Evolutionary conservation across 2,113 vertebrate genomes (phyloP), one percentile per base, ranked within the genome.

Genomic region (Lonchura striata): DNA sequence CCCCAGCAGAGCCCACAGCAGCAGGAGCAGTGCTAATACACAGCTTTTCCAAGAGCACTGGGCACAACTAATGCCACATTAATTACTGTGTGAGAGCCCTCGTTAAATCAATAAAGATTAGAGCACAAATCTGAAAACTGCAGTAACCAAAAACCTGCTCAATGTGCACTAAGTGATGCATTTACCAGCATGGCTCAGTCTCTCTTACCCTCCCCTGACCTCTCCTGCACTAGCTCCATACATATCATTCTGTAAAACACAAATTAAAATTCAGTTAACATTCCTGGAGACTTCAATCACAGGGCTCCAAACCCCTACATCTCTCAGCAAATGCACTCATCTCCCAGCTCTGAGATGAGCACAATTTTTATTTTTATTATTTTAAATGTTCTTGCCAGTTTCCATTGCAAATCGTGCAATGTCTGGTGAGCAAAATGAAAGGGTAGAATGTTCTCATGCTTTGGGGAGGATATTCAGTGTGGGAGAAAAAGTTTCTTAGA

Each of bases 341-440:
- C 94, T 71, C 86, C 95, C 82, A 72, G 65, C 82, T 94, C 92
- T 30, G 88, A 96, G 94, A 96, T 81, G 92, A 86, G 71, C 88
- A 63, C 86, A 64, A 72, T 90, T 94, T 97, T 97, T 96, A 94
- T 93, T 97, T 97, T 94, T 97, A 93, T 96, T 97, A 96, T 94
- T 96, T 82, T 79, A 95, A 76, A 92, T 78, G 90, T 75, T 77
- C 86, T 93, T 91, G 66, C 94, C 94, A 97, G 92, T 97, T 98
- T 97, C 97, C 96, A 96, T 83, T 95, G 86, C 95, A 96, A 90
- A 96, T 97, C 93, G 82, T 94, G 96, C 76, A 35, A 59, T 39
- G 97, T 96, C 97, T 97, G 97, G 97, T 97, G 96, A 97, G 96
- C 94, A 95, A 89, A 96, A 97, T 97, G 92, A 98, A 97, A 97